These are phyloP conservation scores for Tetrao urogallus DNA, from an alignment of 2,113 vertebrate genomes.

Conservation along the genomic window DNA sequence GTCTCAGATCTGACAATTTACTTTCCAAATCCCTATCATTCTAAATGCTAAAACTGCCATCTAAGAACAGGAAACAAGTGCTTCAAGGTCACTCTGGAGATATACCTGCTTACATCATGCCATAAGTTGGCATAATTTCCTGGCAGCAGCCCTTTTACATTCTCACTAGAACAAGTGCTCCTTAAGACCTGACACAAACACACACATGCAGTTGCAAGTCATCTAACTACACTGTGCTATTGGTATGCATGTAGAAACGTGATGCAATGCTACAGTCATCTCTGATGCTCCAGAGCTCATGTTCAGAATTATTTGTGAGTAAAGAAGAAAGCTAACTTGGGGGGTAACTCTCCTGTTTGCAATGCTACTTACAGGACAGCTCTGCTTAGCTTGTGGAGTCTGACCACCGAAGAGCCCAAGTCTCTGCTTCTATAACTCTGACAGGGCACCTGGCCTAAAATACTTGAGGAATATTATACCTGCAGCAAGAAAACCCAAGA, in stretches of 20 bases:
- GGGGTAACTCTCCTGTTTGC: neutral
- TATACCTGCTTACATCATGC: neutral
- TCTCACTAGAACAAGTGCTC: neutral
- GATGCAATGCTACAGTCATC: neutral
- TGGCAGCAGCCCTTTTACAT: neutral
- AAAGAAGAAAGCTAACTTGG: neutral
- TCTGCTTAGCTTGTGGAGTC: neutral
- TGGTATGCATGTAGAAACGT: neutral
- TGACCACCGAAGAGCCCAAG: neutral
- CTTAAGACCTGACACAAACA: neutral
- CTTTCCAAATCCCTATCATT: neutral
- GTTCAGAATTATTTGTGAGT: rapidly evolving
- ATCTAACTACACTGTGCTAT: neutral
- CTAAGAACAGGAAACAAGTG: neutral
- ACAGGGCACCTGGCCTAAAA: neutral
- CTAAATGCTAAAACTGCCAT: neutral
- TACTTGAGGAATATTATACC: neutral
- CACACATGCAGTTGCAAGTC: rapidly evolving
- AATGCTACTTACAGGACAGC: neutral
- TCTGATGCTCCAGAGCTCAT: neutral
- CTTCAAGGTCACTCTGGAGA: neutral
- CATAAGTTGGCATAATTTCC: neutral
- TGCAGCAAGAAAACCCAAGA: neutral
- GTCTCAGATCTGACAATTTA: neutral
- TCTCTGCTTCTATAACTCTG: neutral